Conservation (phyloP, 2,113 vertebrate genomes). For the Tinamus guttatus region DNA sequence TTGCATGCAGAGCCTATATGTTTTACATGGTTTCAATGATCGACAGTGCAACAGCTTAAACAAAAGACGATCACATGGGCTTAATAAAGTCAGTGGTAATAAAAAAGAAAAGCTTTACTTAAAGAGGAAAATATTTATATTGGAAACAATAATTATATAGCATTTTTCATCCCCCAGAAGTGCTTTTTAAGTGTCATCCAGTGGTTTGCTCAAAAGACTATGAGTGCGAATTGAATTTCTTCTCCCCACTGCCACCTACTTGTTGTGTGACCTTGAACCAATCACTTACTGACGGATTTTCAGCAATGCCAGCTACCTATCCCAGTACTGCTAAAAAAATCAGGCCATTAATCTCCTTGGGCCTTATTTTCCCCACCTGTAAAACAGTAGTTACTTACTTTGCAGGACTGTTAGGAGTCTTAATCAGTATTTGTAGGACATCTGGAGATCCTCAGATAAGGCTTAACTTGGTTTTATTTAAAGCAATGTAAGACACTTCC, state of each 20-base stretch:
- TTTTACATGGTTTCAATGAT: constrained; percentile 40
- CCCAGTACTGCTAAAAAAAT: background rate
- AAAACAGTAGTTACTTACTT: background rate
- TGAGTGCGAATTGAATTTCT: constrained; percentile 30
- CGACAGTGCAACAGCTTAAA: constrained; percentile 6
- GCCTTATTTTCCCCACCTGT: background rate
- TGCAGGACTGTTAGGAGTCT: background rate
- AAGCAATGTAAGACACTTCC: background rate
- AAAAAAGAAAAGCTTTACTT: constrained; percentile 63
- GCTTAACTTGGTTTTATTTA: background rate
- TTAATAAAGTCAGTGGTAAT: constrained; percentile 68
- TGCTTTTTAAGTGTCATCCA: constrained; percentile 59
- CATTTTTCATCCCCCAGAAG: constrained; percentile 46
- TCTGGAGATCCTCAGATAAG: background rate
- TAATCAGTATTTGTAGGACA: background rate
- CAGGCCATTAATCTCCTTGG: background rate
- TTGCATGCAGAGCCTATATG: background rate
- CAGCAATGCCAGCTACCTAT: background rate
- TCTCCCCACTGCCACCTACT: background rate
- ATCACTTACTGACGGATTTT: background rate
- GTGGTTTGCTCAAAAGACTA: constrained; percentile 12
- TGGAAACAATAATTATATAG: constrained; percentile 59
- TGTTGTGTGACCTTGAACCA: constrained; percentile 35
- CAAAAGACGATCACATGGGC: constrained; percentile 62
- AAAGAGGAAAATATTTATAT: constrained; percentile 70